Evolutionary conservation across 2,888 invertebrate genomes (phyloP).

Genomic region (Magallana nippona): DNA sequence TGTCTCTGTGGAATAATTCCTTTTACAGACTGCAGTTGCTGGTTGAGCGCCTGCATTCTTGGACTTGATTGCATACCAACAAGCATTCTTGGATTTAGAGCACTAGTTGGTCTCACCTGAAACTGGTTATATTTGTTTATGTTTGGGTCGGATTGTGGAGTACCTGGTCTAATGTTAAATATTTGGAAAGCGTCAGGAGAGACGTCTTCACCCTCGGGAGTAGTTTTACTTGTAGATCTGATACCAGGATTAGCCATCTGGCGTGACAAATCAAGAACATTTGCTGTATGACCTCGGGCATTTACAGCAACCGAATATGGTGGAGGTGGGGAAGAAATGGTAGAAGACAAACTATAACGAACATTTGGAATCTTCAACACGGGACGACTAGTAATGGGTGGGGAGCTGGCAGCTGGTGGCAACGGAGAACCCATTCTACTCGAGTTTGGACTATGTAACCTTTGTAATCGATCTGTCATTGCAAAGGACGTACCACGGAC

Average conservation of each 20-base stretch:
- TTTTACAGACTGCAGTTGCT: constrained; percentile 9
- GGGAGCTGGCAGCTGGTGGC: constrained; percentile 53
- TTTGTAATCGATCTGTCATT: constrained; percentile 50
- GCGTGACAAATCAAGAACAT: constrained; percentile 59
- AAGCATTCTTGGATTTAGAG: constrained; percentile 32
- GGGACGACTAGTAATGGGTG: constrained; percentile 55
- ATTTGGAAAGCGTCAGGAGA: constrained; percentile 72
- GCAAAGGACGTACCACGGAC: constrained; percentile 44
- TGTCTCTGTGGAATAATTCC: constrained; percentile 16
- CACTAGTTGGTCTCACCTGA: constrained; percentile 34
- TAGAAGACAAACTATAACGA: constrained; percentile 41
- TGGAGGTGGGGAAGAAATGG: constrained; percentile 41
- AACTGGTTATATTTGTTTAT: constrained; percentile 36
- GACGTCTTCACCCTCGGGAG: constrained; percentile 53
- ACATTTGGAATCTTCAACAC: constrained; percentile 65
- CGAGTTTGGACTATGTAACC: constrained; percentile 44
- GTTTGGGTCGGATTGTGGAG: constrained; percentile 47
- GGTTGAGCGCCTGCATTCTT: background rate
- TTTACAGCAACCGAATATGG: background rate
- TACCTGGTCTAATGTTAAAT: constrained; percentile 68
- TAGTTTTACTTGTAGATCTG: constrained; percentile 30
- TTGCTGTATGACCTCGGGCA: constrained; percentile 28
- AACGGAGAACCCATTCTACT: constrained; percentile 48
- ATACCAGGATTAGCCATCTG: constrained; percentile 48
- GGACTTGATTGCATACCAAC: constrained; percentile 31